phyloP scores from a whole-genome alignment of 2,797 vertebrate genomes.

The Xenopus petersii region DNA sequence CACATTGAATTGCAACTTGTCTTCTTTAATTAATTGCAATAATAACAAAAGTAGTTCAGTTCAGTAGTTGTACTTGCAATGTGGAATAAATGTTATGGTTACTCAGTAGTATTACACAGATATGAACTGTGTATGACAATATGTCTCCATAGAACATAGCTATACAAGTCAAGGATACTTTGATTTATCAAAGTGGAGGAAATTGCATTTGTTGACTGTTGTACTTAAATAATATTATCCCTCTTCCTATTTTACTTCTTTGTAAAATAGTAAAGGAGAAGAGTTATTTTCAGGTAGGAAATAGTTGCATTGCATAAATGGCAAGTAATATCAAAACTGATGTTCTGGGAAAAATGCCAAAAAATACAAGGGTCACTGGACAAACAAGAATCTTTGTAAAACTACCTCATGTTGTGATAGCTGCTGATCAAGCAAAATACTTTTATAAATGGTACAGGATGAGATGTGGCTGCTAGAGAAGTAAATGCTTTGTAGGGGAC shows the following conservation, averaged over 20 bases:
- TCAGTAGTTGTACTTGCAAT: no score
- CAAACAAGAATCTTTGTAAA: constrained; percentile 43
- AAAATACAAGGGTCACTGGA: constrained; percentile 40
- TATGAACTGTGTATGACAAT: no score
- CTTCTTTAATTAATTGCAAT: no score
- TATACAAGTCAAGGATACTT: no score
- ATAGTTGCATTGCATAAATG: constrained; percentile 32
- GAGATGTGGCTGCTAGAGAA: constrained; percentile 28
- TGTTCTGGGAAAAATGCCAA: constrained; percentile 43
- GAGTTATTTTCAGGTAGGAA: constrained; percentile 10
- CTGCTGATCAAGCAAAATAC: constrained; percentile 43
- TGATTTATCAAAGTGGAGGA: no score
- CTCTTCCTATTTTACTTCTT: background rate
- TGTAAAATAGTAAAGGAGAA: background rate
- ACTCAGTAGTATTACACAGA: no score
- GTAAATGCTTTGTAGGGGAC: constrained; percentile 10
- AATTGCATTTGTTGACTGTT: no score
- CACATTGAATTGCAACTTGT: no score
- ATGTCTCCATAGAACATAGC: no score
- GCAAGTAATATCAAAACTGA: constrained; percentile 34
- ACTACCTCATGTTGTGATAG: constrained; percentile 25
- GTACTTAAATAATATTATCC: background rate
- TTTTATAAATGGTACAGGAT: constrained; percentile 28
- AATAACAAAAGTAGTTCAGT: no score
- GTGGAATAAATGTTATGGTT: no score